Conservation (phyloP, 2,888 invertebrate genomes). For the Hanleya hanleyi region DNA sequence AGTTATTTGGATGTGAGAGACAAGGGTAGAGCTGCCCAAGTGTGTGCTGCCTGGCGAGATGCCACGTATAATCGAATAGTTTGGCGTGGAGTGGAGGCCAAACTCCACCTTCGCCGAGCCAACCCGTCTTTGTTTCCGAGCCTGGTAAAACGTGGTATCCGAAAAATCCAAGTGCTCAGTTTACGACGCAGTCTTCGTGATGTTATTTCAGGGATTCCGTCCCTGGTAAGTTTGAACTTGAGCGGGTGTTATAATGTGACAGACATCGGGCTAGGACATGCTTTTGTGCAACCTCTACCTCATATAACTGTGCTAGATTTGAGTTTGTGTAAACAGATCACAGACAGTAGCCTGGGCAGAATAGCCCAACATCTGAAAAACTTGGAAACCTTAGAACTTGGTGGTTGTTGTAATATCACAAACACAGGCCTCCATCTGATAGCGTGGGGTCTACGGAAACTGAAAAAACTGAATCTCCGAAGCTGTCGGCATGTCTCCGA, state of each 20-base stretch:
- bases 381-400: constrained; percentile 89
- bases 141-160: constrained; percentile 89
- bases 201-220: constrained; percentile 88
- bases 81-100: constrained; percentile 95
- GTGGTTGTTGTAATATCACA: constrained; percentile 93
- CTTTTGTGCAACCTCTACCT: constrained; percentile 84
- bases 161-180: constrained; percentile 90
- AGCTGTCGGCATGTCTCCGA: constrained; percentile 96
- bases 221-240: constrained; percentile 89
- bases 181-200: constrained; percentile 87
- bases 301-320: constrained; percentile 87
- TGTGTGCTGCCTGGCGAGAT: constrained; percentile 87
- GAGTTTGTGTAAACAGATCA: constrained; percentile 94
- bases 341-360: constrained; percentile 89
- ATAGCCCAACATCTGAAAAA: constrained; percentile 89
- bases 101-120: constrained; percentile 86
- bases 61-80: constrained; percentile 94
- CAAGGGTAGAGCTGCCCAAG: constrained; percentile 92
- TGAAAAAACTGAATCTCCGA: constrained; percentile 88
- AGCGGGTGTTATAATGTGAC: constrained; percentile 96
- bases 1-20: constrained; percentile 90
- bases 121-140: constrained; percentile 90
- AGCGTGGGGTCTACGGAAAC: constrained; percentile 89
- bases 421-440: constrained; percentile 90
- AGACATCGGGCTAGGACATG: constrained; percentile 87